phyloP scores from a whole-genome alignment of 2,797 vertebrate genomes.

The Paratrypauchen microcephalus region DNA sequence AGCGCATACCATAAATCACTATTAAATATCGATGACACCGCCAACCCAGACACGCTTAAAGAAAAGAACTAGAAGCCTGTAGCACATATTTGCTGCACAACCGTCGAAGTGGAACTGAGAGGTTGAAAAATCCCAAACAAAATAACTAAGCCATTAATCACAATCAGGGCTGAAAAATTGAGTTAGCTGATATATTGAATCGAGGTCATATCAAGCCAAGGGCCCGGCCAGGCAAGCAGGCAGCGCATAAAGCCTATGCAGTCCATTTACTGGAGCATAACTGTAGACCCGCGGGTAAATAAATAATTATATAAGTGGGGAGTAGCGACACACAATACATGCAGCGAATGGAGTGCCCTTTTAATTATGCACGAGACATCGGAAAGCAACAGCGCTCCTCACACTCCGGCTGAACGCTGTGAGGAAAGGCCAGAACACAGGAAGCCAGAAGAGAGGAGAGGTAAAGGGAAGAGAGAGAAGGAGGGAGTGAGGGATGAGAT shows the following conservation, averaged over 20 bases:
- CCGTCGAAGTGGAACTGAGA: background rate
- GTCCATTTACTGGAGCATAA: slow-evolving; percentile 50
- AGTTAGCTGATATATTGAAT: slow-evolving; percentile 17
- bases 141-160: slow-evolving; percentile 16
- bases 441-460: slow-evolving; percentile 29
- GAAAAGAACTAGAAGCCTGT: background rate
- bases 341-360: slow-evolving; percentile 76
- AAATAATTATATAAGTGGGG: slow-evolving; percentile 76
- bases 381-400: slow-evolving; percentile 79
- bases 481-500: slow-evolving; percentile 41
- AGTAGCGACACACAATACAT: slow-evolving; percentile 78
- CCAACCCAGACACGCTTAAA: background rate
- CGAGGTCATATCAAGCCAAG: slow-evolving; percentile 11
- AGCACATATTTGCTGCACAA: slow-evolving; percentile 5
- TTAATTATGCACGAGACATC: slow-evolving; percentile 86
- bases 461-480: slow-evolving; percentile 18
- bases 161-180: slow-evolving; percentile 11
- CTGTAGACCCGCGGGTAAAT: slow-evolving; percentile 62
- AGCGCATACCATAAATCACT: background rate
- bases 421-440: slow-evolving; percentile 58
- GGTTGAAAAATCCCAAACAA: slow-evolving; percentile 7
- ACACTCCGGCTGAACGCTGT: slow-evolving; percentile 75
- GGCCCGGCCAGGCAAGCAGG: slow-evolving; percentile 3
- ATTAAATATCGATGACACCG: background rate
- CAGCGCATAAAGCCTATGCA: background rate